Base-by-base conservation (phyloP, 2,888 invertebrate species). In the Phoenoteleia sp. region DNA sequence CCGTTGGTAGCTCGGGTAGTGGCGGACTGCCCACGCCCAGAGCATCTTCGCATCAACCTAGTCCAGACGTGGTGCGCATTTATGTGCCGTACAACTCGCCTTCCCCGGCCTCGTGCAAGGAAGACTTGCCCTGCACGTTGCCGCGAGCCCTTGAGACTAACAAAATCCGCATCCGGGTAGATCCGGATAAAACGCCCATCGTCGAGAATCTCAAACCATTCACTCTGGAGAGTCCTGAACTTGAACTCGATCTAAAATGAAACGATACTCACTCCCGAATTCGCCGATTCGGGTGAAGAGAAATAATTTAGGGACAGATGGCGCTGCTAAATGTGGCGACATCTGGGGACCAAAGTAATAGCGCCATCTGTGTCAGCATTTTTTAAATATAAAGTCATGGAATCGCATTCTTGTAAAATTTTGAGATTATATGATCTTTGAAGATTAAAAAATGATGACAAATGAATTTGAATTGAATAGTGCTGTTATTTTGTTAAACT, bases 11-110 rank as follows among this genome's bases (percentile, higher is more conserved):
- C 90, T 94, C 93, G 60, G 96, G 95, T 92, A 96, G 96, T 91
- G 96, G 96, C 90, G 96, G 96, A 17, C 86, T 93, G 67, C 93
- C 92, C 3, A 96, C 96, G 0, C 96, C 96, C 2, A 94, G 96
- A 27, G 96, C 96, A 27, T 96, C 96, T 0, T 96, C 96, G 2
- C 96, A 96, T 77, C 95, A 95, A 56, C 96, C 96, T 21, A 95
- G 95, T 89, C 96, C 96, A 54, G 97, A 97, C 93, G 95, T 97
- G 54, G 95, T 97, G 62, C 95, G 97, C 82, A 97, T 97, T 86
- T 97, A 97, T 93, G 97, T 97, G 69, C 97, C 97, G 0, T 97
- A 97, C 93, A 95, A 95, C 88, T 95, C 95, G 0, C 95, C 95
- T n/a, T 95, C 95, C 86, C 95, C 95, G 11, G 94, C 71, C 93